Evolutionary conservation across 2,113 vertebrate species (phyloP).

Genomic region (Sinocyclocheilus anshuiensis): DNA sequence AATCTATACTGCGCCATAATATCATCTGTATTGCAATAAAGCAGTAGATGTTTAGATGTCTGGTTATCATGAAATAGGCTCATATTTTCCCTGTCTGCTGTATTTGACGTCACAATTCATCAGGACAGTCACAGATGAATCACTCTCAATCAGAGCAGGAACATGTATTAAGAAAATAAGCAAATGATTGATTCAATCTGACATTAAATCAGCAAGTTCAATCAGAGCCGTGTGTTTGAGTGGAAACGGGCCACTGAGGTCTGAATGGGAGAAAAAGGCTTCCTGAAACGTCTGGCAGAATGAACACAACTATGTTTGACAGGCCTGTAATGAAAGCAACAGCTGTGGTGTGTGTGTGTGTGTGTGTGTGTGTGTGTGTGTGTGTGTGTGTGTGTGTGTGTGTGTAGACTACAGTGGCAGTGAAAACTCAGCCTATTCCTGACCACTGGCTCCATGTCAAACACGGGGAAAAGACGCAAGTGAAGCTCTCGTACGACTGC

Average conservation of each 20-base stretch:
- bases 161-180: not conserved
- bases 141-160: not conserved
- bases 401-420: conserved; percentile 24
- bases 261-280: not conserved
- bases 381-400: conserved; percentile 53
- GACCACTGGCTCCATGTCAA: conserved; percentile 58
- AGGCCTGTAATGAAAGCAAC: conserved; percentile 42
- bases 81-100: not conserved
- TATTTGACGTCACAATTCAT: not conserved
- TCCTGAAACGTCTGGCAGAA: conserved; percentile 35
- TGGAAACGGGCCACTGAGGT: not conserved
- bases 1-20: too few relatives aligned
- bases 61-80: too few relatives aligned
- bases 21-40: not conserved
- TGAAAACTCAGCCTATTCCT: conserved; percentile 52
- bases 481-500: not conserved
- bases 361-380: conserved; percentile 43
- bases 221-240: not conserved
- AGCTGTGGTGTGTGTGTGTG: conserved; percentile 53
- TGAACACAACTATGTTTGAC: conserved; percentile 46
- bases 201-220: not conserved
- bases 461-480: conserved; percentile 16
- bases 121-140: not conserved
- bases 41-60: not conserved
- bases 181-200: not conserved